Conservation (phyloP, 1,140 invertebrate species). For the Musca domestica region DNA sequence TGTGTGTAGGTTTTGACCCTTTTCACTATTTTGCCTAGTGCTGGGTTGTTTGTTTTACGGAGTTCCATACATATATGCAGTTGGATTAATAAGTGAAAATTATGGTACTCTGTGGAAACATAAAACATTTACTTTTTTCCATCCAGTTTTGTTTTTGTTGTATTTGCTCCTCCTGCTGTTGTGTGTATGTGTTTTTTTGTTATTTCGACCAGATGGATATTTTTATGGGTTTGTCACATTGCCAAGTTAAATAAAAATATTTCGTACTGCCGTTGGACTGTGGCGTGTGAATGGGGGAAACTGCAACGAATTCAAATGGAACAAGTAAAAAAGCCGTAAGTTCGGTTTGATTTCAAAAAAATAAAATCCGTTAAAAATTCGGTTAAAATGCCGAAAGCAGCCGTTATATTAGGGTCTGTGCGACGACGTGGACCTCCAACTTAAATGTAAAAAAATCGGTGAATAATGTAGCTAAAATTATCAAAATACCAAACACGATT, state of each 20-base stretch:
- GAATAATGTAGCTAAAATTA: no score
- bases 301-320: no score
- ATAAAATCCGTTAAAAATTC: no score
- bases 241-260: slow-evolving; percentile 17
- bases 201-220: slow-evolving; percentile 14
- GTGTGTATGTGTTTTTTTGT: not conserved
- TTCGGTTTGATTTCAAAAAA: no score
- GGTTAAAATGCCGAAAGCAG: no score
- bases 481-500: no score
- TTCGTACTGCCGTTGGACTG: not conserved
- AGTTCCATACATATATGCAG: not conserved
- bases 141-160: not conserved
- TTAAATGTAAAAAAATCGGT: no score
- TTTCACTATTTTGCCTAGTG: not conserved
- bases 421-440: no score
- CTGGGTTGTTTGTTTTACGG: not conserved
- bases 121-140: slow-evolving; percentile 14
- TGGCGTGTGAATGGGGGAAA: no score
- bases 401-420: no score
- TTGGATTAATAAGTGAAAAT: slow-evolving; percentile 23
- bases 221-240: slow-evolving; percentile 21
- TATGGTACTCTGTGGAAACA: slow-evolving; percentile 20
- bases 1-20: not conserved
- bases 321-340: no score
- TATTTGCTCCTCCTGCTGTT: not conserved